A percentile compares a stretch with the other conserved stretches of the same genome.
Conservation (phyloP, 2,888 invertebrate species). For the Thumatha senex region DNA sequence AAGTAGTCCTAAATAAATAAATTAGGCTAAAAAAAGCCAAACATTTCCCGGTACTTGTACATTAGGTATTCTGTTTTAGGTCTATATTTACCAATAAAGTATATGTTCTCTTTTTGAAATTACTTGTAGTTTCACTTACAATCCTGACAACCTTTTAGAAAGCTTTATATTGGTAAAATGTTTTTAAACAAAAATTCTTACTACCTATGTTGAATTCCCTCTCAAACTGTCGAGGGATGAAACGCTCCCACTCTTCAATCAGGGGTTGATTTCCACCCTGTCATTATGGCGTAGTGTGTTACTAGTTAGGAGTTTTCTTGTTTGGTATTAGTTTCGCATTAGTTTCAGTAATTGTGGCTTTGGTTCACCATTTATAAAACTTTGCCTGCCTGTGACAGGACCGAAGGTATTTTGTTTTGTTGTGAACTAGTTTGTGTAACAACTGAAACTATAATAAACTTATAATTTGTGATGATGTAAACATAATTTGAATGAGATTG, state of each 20-base stretch:
- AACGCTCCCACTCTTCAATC: constrained; percentile 46
- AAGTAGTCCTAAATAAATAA: too few relatives aligned
- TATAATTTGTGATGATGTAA: not conserved
- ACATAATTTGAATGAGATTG: not conserved
- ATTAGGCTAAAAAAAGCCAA: too few relatives aligned
- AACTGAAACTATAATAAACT: not conserved
- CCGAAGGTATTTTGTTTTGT: not conserved
- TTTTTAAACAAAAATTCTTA: constrained; percentile 24
- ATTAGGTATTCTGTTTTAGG: too few relatives aligned
- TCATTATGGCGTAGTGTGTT: constrained; percentile 36
- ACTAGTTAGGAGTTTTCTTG: constrained; percentile 19
- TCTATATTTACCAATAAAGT: too few relatives aligned
- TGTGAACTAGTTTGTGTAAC: not conserved
- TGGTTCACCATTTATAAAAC: constrained; percentile 4
- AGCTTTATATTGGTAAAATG: constrained; percentile 14
- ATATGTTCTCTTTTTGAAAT: too few relatives aligned
- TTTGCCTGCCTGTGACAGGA: constrained; percentile 1
- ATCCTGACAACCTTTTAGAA: constrained; percentile 5
- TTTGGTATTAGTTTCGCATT: constrained; percentile 14
- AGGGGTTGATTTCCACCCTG: constrained; percentile 40
- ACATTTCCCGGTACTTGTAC: too few relatives aligned
- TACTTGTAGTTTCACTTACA: not conserved
- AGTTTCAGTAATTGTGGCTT: constrained; percentile 5
- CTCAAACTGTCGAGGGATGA: constrained; percentile 26
- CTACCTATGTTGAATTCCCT: constrained; percentile 15